A percentile compares a stretch with the other conserved stretches of the same genome.
These are phyloP conservation scores for Drosophila burlai DNA, from an alignment of 1,140 invertebrate species.

Conservation along the genomic window DNA sequence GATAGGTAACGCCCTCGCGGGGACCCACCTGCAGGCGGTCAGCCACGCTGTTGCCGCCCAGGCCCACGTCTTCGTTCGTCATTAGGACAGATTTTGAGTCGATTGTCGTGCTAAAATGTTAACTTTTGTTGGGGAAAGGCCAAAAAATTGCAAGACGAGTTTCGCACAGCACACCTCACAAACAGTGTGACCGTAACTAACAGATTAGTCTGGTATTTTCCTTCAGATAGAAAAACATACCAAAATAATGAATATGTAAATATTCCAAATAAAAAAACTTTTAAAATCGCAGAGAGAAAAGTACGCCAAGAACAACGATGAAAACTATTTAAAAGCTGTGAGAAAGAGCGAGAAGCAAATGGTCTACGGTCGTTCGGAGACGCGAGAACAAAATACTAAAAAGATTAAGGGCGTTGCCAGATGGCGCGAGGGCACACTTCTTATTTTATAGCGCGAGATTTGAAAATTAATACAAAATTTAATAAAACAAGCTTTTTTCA, in stretches of 20 bases:
- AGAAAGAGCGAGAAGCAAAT: too few species aligned
- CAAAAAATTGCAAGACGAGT: slow-evolving; percentile 14
- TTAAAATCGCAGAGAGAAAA: too few species aligned
- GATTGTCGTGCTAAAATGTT: slow-evolving; percentile 19
- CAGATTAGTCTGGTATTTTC: neutral
- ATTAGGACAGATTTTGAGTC: slow-evolving; percentile 25
- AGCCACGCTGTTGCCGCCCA: slow-evolving; percentile 45
- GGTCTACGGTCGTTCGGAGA: too few species aligned
- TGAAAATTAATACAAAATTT: too few species aligned
- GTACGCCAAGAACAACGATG: too few species aligned
- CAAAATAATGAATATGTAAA: too few species aligned
- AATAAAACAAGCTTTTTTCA: neutral
- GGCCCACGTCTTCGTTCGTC: slow-evolving; percentile 57
- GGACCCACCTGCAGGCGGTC: slow-evolving; percentile 78
- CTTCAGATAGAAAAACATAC: too few species aligned
- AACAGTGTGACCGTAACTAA: neutral
- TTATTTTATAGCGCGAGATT: neutral
- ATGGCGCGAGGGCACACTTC: neutral
- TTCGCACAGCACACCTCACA: slow-evolving; percentile 21
- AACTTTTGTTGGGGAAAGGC: slow-evolving; percentile 3
- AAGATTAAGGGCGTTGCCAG: neutral
- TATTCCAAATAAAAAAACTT: too few species aligned
- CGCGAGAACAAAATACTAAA: neutral
- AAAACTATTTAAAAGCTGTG: too few species aligned
- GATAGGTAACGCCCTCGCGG: slow-evolving; percentile 89